A percentile compares a stretch with the other conserved stretches of the same genome.
Evolutionary conservation across 2,797 vertebrate species (phyloP).

Genomic region (Sparidentex hasta): DNA sequence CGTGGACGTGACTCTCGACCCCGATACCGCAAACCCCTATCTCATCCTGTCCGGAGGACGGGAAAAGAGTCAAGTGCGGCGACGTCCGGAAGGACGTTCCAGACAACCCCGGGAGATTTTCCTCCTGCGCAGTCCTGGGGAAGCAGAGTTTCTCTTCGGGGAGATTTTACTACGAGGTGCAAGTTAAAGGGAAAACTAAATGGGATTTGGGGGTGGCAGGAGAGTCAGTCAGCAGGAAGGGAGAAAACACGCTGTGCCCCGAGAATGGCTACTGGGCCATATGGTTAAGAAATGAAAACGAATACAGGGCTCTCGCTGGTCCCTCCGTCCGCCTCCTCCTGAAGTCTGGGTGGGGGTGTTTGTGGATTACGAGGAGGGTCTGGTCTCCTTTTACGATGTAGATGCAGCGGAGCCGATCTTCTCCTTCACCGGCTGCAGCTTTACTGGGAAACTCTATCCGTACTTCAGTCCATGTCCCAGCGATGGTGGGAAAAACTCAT

Average conservation of each 20-base stretch:
- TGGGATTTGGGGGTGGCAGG: conserved; percentile 7
- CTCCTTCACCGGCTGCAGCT: conserved; percentile 10
- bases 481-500: not conserved
- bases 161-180: conserved; percentile 25
- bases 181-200: not conserved
- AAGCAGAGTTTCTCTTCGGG: too few species aligned
- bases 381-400: conserved; percentile 23
- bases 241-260: not conserved
- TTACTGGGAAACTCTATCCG: conserved; percentile 4
- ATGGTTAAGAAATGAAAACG: not conserved
- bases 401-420: not conserved
- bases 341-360: conserved; percentile 12
- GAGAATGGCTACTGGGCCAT: conserved; percentile 12
- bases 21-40: not conserved
- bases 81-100: not conserved
- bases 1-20: conserved; percentile 3
- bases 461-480: conserved; percentile 21
- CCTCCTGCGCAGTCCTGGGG: not conserved
- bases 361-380: conserved; percentile 12
- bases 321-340: not conserved
- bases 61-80: not conserved
- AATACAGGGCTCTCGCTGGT: not conserved
- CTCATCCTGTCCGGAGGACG: conserved; percentile 1
- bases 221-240: not conserved
- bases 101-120: conserved; percentile 9